These are phyloP conservation scores for Aplochiton taeniatus DNA, from an alignment of 2,797 vertebrate species.

Conservation along the genomic window DNA sequence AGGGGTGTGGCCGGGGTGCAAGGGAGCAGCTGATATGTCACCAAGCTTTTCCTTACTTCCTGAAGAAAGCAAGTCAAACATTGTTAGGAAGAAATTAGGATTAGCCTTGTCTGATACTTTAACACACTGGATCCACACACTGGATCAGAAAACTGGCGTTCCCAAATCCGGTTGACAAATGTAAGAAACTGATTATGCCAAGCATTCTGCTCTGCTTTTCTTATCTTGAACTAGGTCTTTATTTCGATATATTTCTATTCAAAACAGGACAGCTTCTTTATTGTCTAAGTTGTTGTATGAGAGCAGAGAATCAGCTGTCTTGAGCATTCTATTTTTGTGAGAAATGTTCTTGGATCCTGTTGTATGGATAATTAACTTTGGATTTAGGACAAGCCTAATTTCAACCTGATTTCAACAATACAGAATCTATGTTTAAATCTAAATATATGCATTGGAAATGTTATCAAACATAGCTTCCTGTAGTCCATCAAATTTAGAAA, in stretches of 20 bases:
- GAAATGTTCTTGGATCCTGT: too few species aligned
- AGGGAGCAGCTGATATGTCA: conserved; percentile 1
- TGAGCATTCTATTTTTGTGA: too few species aligned
- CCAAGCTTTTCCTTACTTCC: conserved; percentile 52
- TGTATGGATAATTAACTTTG: too few species aligned
- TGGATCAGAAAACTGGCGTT: conserved; percentile 3
- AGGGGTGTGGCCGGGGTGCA: too few species aligned
- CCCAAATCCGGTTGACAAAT: conserved; percentile 20
- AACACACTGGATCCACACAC: conserved; percentile 14
- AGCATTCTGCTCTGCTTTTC: background rate
- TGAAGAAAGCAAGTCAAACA: conserved; percentile 44
- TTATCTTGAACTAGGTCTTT: background rate
- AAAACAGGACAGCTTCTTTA: background rate
- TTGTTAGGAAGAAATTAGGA: conserved; percentile 34
- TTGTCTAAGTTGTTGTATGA: too few species aligned
- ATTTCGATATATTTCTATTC: background rate
- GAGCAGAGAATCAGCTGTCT: too few species aligned
- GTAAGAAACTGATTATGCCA: conserved; percentile 40
- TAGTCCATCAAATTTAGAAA: too few species aligned
- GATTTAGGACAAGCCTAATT: too few species aligned
- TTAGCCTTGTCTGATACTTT: conserved; percentile 21
- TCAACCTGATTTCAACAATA: too few species aligned
- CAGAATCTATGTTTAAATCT: too few species aligned
- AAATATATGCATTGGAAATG: too few species aligned
- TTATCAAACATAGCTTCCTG: too few species aligned